A percentile compares a stretch with the other conserved stretches of the same genome.
phyloP scores from a whole-genome alignment of 2,888 invertebrate genomes.

The Epinotia brunnichana region DNA sequence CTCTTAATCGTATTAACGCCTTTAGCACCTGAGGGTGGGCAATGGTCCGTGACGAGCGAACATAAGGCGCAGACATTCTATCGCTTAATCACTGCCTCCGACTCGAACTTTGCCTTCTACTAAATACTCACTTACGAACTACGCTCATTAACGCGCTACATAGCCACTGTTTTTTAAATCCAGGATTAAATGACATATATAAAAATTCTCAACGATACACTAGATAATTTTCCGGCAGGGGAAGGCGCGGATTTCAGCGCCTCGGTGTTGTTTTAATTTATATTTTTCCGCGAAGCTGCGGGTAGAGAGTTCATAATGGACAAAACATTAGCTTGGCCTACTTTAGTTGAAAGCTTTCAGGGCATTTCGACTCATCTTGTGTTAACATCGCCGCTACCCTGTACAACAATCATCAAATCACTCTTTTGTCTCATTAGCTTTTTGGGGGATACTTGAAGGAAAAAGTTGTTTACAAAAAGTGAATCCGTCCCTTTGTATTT shows the following conservation, averaged over 20 bases:
- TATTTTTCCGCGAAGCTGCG: conserved; percentile 64
- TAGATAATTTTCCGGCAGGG: conserved; percentile 23
- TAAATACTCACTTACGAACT: conserved; percentile 18
- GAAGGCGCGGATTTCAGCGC: conserved; percentile 21
- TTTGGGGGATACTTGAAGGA: conserved; percentile 30
- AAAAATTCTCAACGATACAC: conserved; percentile 27
- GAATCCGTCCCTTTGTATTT: not conserved
- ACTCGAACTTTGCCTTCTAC: conserved; percentile 37
- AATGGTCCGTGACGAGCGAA: conserved; percentile 66
- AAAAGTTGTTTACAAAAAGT: conserved; percentile 36
- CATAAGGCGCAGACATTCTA: conserved; percentile 57
- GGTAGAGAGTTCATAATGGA: conserved; percentile 73
- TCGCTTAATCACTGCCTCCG: conserved; percentile 52
- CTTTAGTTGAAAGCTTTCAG: conserved; percentile 76
- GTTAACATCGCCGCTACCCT: conserved; percentile 52
- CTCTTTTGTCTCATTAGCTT: conserved; percentile 45
- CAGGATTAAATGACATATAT: conserved; percentile 13
- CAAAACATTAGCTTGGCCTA: conserved; percentile 77
- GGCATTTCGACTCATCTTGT: conserved; percentile 69
- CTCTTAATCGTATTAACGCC: conserved; percentile 79
- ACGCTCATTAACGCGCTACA: conserved; percentile 10
- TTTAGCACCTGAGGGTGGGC: conserved; percentile 78
- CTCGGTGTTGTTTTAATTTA: conserved; percentile 64
- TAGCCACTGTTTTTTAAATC: conserved; percentile 4
- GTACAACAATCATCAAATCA: conserved; percentile 41